Evolutionary conservation across 2,797 vertebrate genomes (phyloP).

Genomic region (Artibeus lituratus): DNA sequence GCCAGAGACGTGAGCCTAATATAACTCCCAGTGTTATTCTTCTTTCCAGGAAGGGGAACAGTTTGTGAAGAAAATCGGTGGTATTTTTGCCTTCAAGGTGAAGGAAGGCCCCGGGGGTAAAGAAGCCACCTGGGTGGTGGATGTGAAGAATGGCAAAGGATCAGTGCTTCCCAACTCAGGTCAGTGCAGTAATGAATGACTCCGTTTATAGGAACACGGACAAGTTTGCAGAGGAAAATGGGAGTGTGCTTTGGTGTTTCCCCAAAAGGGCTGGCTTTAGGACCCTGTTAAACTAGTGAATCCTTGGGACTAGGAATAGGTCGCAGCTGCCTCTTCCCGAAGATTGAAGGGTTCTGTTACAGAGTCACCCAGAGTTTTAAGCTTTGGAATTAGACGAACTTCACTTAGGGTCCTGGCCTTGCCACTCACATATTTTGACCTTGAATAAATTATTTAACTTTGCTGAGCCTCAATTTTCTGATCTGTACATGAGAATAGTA

Average conservation of each 20-base stretch:
- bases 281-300: neutral
- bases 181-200: constrained; percentile 72
- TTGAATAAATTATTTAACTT: neutral
- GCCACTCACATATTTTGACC: neutral
- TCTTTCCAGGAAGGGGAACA: constrained; percentile 90
- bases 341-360: neutral
- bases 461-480: neutral
- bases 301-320: neutral
- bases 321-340: neutral
- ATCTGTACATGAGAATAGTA: neutral
- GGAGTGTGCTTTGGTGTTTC: neutral
- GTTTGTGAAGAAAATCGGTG: constrained; percentile 94
- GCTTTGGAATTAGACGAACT: neutral
- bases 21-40: constrained; percentile 19
- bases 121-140: constrained; percentile 95
- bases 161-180: constrained; percentile 89
- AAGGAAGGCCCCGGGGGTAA: constrained; percentile 92
- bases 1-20: neutral
- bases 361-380: neutral
- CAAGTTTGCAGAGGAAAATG: neutral
- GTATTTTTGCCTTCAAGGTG: constrained; percentile 94
- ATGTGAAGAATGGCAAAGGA: constrained; percentile 95
- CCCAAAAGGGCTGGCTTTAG: neutral
- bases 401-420: neutral
- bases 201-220: neutral